A percentile compares a stretch with the other conserved stretches of the same genome.
These are phyloP conservation scores for Lasioglossum vierecki DNA, from an alignment of 2,888 invertebrate species.

Conservation along the genomic window DNA sequence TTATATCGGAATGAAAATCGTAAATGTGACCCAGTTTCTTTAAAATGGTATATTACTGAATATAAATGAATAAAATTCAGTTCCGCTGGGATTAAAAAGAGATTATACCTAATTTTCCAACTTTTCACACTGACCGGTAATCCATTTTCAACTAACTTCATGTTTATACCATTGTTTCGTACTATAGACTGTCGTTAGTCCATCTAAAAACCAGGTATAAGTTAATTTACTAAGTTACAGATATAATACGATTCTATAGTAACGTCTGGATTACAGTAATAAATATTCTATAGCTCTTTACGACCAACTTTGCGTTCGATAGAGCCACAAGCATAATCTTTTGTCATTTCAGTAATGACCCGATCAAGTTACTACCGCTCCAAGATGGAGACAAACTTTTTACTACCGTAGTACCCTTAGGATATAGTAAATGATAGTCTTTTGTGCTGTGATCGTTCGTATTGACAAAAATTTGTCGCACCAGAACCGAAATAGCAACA, in stretches of 20 bases:
- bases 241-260: neutral
- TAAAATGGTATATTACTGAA: neutral
- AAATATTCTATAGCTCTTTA: neutral
- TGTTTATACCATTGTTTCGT: neutral
- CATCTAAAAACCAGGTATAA: neutral
- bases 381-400: neutral
- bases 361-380: neutral
- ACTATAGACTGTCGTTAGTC: neutral
- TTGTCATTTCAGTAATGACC: neutral
- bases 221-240: neutral
- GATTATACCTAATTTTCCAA: neutral
- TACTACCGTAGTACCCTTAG: rapidly evolving
- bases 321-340: neutral
- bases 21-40: neutral
- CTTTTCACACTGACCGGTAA: neutral
- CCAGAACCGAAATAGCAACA: conserved; percentile 17
- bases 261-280: neutral
- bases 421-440: neutral
- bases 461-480: neutral
- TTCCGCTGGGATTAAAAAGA: neutral
- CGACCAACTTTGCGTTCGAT: neutral
- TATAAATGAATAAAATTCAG: neutral
- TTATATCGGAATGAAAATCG: too few relatives aligned
- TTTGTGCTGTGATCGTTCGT: neutral
- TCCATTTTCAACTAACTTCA: neutral